Evolutionary conservation across 2,888 invertebrate species (phyloP), one percentile per base, ranked within the genome.

Genomic region (Myopa tessellatipennis): DNA sequence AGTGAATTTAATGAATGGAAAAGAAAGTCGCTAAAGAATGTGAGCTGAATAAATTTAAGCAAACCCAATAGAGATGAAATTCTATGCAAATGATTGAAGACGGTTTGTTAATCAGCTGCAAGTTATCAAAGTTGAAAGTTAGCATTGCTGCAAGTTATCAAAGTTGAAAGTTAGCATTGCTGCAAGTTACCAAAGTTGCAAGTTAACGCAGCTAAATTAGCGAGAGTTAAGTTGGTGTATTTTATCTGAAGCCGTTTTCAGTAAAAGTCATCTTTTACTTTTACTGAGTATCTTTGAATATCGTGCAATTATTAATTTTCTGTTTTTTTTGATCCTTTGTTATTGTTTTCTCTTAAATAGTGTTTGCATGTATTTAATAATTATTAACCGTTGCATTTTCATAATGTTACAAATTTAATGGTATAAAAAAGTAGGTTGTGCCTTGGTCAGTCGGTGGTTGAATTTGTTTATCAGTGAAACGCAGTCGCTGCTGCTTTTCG

Each of bases 331-430:
- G 6, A 8, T 14, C 10, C 5, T 63, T n/a, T 12, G 26, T 63
- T 34, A 26, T 63, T 26, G 26, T 26, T 26, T 63, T 63, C 34
- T n/a, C 5, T 12, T 63, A 63, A 58, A 26, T 12, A 63, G 34
- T 18, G 63, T 6, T 10, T 58, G 58, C 12, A 12, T 58, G 58
- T 18, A 58, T n/a, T 58, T 12, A 68, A 68, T n/a, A n/a, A 68
- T 86, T 86, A 85, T 85, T 85, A 84, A 84, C 82, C 82, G 84
- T 80, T 81, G 83, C 81, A 83, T 86, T 84, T 84, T 83, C 83
- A 80, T n/a, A 63, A 40, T 84, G 10, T 45, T 45, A 10, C 10
- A 83, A 82, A 81, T 14, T 55, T 10, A 55, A 55, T n/a, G 14
- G 14, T n/a, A 83, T 79, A 78, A 76, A 78, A 81, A 86, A 84